Evolutionary conservation across 2,797 vertebrate species (phyloP).

Genomic region (Brachyrhaphis roseni): DNA sequence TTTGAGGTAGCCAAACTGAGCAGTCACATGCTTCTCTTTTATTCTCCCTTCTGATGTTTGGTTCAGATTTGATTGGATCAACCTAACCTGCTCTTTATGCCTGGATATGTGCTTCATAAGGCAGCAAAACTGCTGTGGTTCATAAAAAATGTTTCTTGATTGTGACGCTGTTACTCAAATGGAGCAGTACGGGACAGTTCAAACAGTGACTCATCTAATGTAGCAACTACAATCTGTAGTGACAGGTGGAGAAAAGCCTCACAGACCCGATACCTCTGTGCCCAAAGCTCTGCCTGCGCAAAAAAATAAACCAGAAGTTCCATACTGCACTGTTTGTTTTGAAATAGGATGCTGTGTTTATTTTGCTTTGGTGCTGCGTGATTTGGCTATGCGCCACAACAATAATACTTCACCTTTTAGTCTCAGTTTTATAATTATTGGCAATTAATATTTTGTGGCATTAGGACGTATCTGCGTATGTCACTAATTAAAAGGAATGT

Average conservation of each 20-base stretch:
- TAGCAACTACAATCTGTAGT: conserved; percentile 16
- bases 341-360: conserved; percentile 37
- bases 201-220: conserved; percentile 15
- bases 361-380: conserved; percentile 27
- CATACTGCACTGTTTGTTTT: conserved; percentile 32
- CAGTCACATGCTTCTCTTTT: not conserved
- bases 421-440: conserved; percentile 32
- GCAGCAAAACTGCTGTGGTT: not conserved
- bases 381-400: conserved; percentile 50
- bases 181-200: conserved; percentile 18
- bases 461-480: conserved; percentile 54
- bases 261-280: conserved; percentile 9
- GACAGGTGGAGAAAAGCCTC: conserved; percentile 32
- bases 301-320: conserved; percentile 25
- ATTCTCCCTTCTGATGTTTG: not conserved
- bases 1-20: not conserved
- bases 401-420: conserved; percentile 45
- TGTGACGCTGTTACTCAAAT: not conserved
- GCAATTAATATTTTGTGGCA: conserved; percentile 61
- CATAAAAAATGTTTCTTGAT: not conserved
- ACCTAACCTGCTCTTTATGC: not conserved
- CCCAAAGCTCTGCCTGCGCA: conserved; percentile 14
- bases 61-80: not conserved
- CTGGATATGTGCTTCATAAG: not conserved
- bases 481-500: conserved; percentile 54